These are phyloP conservation scores for Oreochromis niloticus DNA, from an alignment of 2,113 vertebrate species.

Conservation along the genomic window DNA sequence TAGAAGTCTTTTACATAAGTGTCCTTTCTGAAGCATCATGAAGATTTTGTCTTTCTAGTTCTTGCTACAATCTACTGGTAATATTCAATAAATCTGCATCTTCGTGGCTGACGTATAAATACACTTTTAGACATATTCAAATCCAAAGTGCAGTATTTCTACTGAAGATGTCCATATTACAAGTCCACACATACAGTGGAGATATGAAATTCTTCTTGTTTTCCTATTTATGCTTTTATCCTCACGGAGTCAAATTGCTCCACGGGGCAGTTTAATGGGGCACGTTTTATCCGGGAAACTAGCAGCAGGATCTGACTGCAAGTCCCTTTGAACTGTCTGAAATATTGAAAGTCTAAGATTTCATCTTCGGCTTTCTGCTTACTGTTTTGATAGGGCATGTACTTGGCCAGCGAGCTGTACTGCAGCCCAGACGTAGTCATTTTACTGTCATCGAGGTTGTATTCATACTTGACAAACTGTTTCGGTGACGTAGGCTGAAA, in stretches of 20 bases:
- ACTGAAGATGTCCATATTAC: not conserved
- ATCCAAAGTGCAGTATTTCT: not conserved
- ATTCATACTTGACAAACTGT: conserved; percentile 12
- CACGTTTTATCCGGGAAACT: conserved; percentile 12
- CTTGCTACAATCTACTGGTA: not conserved
- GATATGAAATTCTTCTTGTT: not conserved
- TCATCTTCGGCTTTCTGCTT: conserved; percentile 33
- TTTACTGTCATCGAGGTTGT: conserved; percentile 35
- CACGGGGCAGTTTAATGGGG: not conserved
- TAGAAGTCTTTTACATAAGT: not conserved
- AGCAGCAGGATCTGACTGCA: conserved; percentile 15
- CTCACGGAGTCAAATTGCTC: conserved; percentile 12
- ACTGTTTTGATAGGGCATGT: conserved; percentile 40
- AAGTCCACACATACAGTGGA: not conserved
- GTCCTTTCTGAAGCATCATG: conserved; percentile 6
- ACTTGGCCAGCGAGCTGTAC: not conserved
- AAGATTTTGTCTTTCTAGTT: conserved; percentile 14
- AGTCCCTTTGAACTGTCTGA: conserved; percentile 39
- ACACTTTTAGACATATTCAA: not conserved
- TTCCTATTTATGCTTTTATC: conserved; percentile 11
- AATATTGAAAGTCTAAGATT: conserved; percentile 36
- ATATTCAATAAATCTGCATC: conserved; percentile 34
- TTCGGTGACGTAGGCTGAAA: not conserved
- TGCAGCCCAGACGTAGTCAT: conserved; percentile 16
- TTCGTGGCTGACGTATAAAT: not conserved